Conservation (phyloP, 2,113 vertebrate genomes). For the Eupsittula cactorum region DNA sequence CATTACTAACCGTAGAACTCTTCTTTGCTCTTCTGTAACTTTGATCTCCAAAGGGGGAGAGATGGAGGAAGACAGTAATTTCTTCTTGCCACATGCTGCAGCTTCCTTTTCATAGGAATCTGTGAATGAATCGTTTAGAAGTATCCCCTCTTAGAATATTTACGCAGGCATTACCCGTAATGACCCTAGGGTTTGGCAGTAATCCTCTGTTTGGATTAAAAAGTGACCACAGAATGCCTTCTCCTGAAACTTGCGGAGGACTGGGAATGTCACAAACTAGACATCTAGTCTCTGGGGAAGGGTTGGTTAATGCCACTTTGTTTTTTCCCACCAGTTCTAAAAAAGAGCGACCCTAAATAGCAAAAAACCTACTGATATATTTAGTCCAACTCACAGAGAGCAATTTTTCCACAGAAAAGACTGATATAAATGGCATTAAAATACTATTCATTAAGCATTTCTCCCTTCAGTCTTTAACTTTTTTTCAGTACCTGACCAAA, state of each 20-base stretch:
- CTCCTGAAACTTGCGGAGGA: slow-evolving; percentile 36
- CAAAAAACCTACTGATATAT: slow-evolving; percentile 32
- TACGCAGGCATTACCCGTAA: slow-evolving; percentile 35
- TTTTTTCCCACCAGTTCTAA: slow-evolving; percentile 59
- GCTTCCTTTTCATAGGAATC: slow-evolving; percentile 89
- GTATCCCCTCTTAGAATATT: slow-evolving; percentile 16
- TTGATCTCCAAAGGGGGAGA: slow-evolving; percentile 86
- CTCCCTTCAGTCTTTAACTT: slow-evolving; percentile 9
- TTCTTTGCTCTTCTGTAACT: slow-evolving; percentile 86
- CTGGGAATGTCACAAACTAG: slow-evolving; percentile 48
- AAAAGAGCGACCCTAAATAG: slow-evolving; percentile 50
- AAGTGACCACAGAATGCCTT: slow-evolving; percentile 54
- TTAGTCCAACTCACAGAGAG: slow-evolving; percentile 35
- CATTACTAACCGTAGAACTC: slow-evolving; percentile 84
- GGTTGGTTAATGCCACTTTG: slow-evolving; percentile 49
- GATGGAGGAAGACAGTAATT: slow-evolving; percentile 84
- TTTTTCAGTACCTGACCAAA: slow-evolving; percentile 51
- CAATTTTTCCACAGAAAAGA: slow-evolving; percentile 40
- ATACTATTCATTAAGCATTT: slow-evolving; percentile 32
- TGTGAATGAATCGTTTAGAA: slow-evolving; percentile 67
- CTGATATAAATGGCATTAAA: slow-evolving; percentile 14
- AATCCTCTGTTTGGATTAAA: slow-evolving; percentile 32
- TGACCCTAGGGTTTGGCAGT: slow-evolving; percentile 38
- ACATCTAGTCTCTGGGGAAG: slow-evolving; percentile 34
- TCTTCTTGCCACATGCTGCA: slow-evolving; percentile 78